phyloP scores from a whole-genome alignment of 2,797 vertebrate genomes.

The Coregonus sp. region DNA sequence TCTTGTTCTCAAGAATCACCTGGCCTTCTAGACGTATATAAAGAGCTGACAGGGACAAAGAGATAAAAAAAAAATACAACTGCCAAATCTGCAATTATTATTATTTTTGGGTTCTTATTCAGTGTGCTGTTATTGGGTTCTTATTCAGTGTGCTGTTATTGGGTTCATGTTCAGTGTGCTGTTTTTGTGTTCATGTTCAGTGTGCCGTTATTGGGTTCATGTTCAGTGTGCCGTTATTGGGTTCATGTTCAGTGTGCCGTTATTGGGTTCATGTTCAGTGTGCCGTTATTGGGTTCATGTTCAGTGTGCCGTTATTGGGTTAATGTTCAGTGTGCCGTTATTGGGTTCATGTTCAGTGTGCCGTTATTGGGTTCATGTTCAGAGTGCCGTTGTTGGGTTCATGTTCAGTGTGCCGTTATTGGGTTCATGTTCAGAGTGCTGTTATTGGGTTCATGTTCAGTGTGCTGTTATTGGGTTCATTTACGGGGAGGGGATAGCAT shows the following conservation, averaged over 20 bases:
- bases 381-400: background rate
- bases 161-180: no score
- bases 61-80: background rate
- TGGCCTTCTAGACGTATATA: background rate
- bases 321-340: background rate
- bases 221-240: background rate
- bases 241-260: background rate
- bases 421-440: background rate
- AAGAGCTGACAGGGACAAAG: slow-evolving; percentile 17
- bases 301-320: background rate
- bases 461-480: background rate
- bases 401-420: background rate
- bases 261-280: background rate
- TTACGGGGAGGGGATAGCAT: background rate
- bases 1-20: no score
- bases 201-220: no score
- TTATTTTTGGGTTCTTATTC: no score
- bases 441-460: background rate
- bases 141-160: no score
- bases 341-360: background rate
- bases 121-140: no score
- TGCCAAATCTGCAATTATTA: background rate
- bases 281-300: no score
- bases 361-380: background rate
- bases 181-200: no score